Evolutionary conservation across 2,113 vertebrate species (phyloP).

Genomic region (Lycaon pictus): DNA sequence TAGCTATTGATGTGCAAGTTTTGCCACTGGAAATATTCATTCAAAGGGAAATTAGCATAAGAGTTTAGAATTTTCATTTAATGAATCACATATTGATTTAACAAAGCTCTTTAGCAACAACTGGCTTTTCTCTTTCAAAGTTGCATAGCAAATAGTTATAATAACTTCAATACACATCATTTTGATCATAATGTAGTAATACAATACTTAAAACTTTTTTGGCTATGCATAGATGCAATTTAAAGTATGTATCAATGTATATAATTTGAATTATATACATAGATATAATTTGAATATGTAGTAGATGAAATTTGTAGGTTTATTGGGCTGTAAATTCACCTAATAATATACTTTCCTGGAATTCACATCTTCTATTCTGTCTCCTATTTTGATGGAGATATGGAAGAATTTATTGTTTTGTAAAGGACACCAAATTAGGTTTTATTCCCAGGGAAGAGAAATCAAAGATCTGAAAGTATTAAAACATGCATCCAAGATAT

Average conservation of each 20-base stretch:
- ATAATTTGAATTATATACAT: neutral
- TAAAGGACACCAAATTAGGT: neutral
- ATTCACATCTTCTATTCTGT: neutral
- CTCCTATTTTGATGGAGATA: neutral
- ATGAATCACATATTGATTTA: neutral
- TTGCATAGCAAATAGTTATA: neutral
- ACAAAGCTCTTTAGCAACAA: neutral
- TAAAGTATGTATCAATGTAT: neutral
- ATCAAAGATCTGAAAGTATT: neutral
- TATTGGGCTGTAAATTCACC: neutral
- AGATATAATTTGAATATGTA: neutral
- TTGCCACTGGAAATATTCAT: neutral
- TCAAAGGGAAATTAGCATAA: neutral
- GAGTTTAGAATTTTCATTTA: neutral
- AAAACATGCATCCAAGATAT: neutral
- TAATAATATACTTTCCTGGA: neutral
- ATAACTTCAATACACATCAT: neutral
- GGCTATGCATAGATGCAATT: neutral
- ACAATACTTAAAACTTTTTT: neutral
- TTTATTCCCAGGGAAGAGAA: neutral
- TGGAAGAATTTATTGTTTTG: neutral
- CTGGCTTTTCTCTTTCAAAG: neutral
- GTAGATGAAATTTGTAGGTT: neutral
- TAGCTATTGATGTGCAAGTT: neutral
- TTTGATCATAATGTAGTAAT: neutral